Percentiles rank a stretch among this genome's conserved stretches.
phyloP scores from a whole-genome alignment of 2,797 vertebrate genomes.

The Mastacembelus armatus region DNA sequence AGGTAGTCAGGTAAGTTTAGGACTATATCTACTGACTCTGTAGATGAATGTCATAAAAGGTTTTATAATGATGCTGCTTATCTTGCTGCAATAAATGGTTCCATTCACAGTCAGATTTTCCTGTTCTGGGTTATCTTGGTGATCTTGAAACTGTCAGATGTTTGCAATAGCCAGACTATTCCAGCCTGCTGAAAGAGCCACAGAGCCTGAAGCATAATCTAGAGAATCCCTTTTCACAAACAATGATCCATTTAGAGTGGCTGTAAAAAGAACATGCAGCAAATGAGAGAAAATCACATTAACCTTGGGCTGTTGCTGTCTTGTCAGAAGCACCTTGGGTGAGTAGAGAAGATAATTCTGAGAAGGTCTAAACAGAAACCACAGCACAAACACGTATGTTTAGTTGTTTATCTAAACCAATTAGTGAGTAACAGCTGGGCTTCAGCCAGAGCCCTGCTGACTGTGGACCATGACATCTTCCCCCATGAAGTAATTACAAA shows the following conservation, averaged over 20 bases:
- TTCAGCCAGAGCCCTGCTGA: constrained; percentile 12
- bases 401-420: constrained; percentile 18
- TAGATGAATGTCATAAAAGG: constrained; percentile 24
- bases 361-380: constrained; percentile 61
- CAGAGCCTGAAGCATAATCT: not conserved
- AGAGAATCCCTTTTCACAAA: constrained; percentile 27
- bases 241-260: constrained; percentile 20
- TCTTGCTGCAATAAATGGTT: constrained; percentile 13
- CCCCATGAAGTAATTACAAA: constrained; percentile 40
- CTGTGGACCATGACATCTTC: constrained; percentile 19
- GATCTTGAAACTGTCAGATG: constrained; percentile 9
- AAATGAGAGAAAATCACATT: constrained; percentile 18
- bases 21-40: constrained; percentile 5
- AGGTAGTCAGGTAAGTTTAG: constrained; percentile 1
- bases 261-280: constrained; percentile 1
- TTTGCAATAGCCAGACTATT: not conserved
- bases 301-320: constrained; percentile 16
- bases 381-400: constrained; percentile 15
- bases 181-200: not conserved
- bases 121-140: constrained; percentile 24
- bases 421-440: constrained; percentile 31
- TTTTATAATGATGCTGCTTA: constrained; percentile 3
- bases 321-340: constrained; percentile 10
- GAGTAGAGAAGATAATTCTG: constrained; percentile 17
- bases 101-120: constrained; percentile 11